Evolutionary conservation across 2,888 invertebrate genomes (phyloP), one percentile per base, ranked within the genome.

Genomic region (Gastracanthus pulcherrimus): DNA sequence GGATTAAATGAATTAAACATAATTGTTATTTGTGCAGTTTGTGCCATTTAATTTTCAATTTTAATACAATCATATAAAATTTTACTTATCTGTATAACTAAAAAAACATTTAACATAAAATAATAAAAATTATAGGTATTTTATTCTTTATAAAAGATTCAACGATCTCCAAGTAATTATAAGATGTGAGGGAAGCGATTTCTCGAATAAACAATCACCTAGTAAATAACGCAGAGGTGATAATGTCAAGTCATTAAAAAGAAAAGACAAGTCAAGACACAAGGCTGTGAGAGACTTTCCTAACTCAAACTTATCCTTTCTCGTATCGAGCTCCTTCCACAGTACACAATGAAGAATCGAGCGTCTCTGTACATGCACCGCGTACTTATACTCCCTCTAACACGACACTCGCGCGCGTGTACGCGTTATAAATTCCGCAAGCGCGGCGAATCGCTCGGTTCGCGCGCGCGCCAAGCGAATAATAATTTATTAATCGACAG

Each of bases 401-500:
- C 38, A 34, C 55, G 5, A 4, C 16, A 13, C 9, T 16, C 5
- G n/a, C 34, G 60, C 23, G 19, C 9, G 31, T 26, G 36, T 36
- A 31, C 31, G 62, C 62, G 64, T 66, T 67, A 71, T 70, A 76
- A 80, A 80, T 70, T 76, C 70, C 64, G 34, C 26, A 19, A 48
- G 45, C 23, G 38, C n/a, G n/a, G n/a, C n/a, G n/a, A n/a, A n/a
- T n/a, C n/a, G n/a, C n/a, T n/a, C n/a, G n/a, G n/a, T n/a, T n/a
- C n/a, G n/a, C n/a, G n/a, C n/a, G n/a, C n/a, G n/a, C n/a, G n/a
- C n/a, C n/a, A n/a, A n/a, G n/a, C 74, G 45, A 23, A 3, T 23
- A 31, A 77, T 84, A 83, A 83, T 82, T 83, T 84, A 83, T 76
- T 80, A 80, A 80, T 83, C 75, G 81, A 83, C 83, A 64, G 76